Conservation (phyloP, 2,888 invertebrate genomes). For the Cephus spinipes region DNA sequence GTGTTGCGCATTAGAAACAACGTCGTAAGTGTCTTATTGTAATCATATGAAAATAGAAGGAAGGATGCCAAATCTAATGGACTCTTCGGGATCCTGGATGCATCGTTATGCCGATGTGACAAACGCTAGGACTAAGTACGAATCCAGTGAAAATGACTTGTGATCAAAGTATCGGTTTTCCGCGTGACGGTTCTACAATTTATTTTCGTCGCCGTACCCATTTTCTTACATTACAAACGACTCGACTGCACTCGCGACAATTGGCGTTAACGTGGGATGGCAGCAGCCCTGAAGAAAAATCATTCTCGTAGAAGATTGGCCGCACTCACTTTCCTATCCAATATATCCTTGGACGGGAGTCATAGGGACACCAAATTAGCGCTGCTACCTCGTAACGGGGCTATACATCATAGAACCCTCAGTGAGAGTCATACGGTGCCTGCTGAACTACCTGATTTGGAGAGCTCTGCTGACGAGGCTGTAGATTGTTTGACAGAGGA, state of each 20-base stretch:
- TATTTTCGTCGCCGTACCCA: background rate
- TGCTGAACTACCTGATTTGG: conserved; percentile 36
- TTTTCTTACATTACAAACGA: conserved; percentile 6
- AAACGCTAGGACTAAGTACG: conserved; percentile 59
- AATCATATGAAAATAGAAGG: background rate
- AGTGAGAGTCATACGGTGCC: conserved; percentile 43
- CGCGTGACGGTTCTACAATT: background rate
- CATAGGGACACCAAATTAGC: conserved; percentile 79
- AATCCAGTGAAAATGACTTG: conserved; percentile 55
- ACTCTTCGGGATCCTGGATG: background rate
- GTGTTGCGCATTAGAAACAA: background rate
- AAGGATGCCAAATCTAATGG: background rate
- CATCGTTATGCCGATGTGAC: conserved; percentile 18
- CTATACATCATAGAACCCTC: conserved; percentile 39
- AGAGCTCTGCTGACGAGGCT: conserved; percentile 53
- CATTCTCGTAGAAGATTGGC: conserved; percentile 88
- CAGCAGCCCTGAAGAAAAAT: conserved; percentile 70
- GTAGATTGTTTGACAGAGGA: conserved; percentile 55
- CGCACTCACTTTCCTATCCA: conserved; percentile 93
- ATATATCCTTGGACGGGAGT: conserved; percentile 94
- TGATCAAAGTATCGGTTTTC: conserved; percentile 50
- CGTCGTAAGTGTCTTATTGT: background rate
- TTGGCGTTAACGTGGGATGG: conserved; percentile 62
- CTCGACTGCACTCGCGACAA: background rate
- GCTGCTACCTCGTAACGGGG: conserved; percentile 65